Evolutionary conservation across 1,140 invertebrate species (phyloP).

Genomic region (Protaetia brevitarsis): DNA sequence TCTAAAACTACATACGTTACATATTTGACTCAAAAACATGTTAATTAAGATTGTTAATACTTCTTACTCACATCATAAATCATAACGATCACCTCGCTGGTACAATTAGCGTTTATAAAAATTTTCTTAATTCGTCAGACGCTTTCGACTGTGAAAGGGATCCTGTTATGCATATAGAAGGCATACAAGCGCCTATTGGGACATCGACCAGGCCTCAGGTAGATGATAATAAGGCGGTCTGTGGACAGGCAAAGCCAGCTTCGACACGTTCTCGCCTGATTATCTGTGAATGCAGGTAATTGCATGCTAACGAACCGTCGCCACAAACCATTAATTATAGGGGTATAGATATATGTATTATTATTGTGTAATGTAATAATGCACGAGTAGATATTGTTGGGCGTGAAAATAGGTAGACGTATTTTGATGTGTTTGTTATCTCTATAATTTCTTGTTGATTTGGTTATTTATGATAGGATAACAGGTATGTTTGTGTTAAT

Average conservation of each 20-base stretch:
- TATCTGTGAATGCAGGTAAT: conserved; percentile 23
- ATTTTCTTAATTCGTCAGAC: neutral
- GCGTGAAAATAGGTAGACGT: neutral
- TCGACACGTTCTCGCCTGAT: conserved; percentile 21
- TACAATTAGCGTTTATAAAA: conserved; percentile 9
- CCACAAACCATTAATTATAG: conserved; percentile 3
- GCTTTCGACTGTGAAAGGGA: neutral
- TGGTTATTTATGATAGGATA: neutral
- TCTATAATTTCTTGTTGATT: neutral
- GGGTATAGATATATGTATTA: neutral
- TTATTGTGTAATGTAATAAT: too few relatives aligned
- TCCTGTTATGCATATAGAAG: conserved; percentile 10
- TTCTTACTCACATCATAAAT: too few relatives aligned
- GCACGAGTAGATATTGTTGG: too few relatives aligned
- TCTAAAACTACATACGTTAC: too few relatives aligned
- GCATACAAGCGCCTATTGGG: neutral
- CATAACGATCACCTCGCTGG: conserved; percentile 1
- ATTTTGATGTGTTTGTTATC: neutral
- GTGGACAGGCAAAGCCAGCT: conserved; percentile 26
- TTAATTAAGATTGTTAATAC: too few relatives aligned
- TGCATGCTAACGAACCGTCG: neutral
- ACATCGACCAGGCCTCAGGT: conserved; percentile 13
- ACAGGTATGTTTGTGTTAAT: neutral
- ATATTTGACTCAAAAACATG: too few relatives aligned
- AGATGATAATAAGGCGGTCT: conserved; percentile 12